phyloP scores from a whole-genome alignment of 2,797 vertebrate genomes.

The Xerus rutilus region DNA sequence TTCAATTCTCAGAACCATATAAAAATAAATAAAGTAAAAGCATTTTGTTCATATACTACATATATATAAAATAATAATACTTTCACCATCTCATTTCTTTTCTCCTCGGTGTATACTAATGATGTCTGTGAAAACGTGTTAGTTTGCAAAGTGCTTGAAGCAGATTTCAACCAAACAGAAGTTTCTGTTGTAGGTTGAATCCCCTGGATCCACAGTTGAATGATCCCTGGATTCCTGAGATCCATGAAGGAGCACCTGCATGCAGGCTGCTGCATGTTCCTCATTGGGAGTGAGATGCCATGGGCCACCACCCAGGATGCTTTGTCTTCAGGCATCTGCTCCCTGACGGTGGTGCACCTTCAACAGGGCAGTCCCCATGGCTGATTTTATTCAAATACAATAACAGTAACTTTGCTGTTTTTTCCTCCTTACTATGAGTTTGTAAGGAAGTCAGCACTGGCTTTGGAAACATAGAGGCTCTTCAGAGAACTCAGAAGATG shows the following conservation, averaged over 20 bases:
- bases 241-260: background rate
- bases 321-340: too few relatives aligned
- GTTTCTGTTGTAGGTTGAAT: background rate
- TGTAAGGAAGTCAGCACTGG: background rate
- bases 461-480: background rate
- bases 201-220: background rate
- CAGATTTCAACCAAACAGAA: background rate
- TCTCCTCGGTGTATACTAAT: background rate
- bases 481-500: background rate
- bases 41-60: too few relatives aligned
- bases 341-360: background rate
- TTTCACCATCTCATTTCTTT: constrained; percentile 12
- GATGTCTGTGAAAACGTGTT: background rate
- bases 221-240: background rate
- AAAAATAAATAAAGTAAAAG: too few relatives aligned
- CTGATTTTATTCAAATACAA: background rate
- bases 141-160: background rate
- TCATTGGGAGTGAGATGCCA: background rate
- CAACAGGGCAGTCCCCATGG: background rate
- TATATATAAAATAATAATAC: background rate
- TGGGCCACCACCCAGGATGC: background rate
- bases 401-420: background rate
- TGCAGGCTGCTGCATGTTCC: background rate
- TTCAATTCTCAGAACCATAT: too few relatives aligned
- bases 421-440: background rate